Conservation (phyloP, 2,113 vertebrate species). For the Sardina pilchardus region DNA sequence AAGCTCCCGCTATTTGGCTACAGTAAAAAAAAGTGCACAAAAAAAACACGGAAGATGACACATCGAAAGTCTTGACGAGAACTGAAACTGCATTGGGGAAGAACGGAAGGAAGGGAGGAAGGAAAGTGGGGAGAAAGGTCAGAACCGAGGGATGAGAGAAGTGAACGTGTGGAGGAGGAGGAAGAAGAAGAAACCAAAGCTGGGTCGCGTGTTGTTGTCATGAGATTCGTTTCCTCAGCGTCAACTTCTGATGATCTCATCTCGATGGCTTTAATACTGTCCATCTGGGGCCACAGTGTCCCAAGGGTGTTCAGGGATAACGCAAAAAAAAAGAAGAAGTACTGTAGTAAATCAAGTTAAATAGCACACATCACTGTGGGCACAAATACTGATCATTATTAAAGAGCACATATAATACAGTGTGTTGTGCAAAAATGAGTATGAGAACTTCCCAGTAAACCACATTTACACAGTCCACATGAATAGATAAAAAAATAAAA, state of each 20-base stretch:
- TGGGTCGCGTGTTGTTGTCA: not conserved
- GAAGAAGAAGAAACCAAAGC: not conserved
- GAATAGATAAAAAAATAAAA: not conserved
- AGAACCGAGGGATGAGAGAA: not conserved
- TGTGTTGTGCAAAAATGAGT: not conserved
- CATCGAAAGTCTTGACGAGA: not conserved
- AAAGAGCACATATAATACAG: not conserved
- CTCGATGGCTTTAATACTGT: not conserved
- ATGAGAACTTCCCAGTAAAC: not conserved
- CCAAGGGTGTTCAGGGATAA: not conserved
- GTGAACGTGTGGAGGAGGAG: not conserved
- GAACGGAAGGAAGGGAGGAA: not conserved
- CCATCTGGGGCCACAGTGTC: not conserved
- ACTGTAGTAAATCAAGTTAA: not conserved
- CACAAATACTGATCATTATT: slow-evolving; percentile 10
- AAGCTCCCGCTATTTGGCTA: not conserved
- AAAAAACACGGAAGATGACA: not conserved
- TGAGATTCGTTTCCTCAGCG: not conserved
- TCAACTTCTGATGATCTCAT: not conserved
- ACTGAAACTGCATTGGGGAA: not conserved
- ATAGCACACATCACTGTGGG: not conserved
- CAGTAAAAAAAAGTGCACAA: not conserved
- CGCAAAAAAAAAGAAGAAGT: not conserved
- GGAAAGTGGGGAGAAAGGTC: not conserved
- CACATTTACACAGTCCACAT: not conserved